Evolutionary conservation across 2,113 vertebrate species (phyloP), one percentile per base, ranked within the genome.

Genomic region (Cyanistes caeruleus): DNA sequence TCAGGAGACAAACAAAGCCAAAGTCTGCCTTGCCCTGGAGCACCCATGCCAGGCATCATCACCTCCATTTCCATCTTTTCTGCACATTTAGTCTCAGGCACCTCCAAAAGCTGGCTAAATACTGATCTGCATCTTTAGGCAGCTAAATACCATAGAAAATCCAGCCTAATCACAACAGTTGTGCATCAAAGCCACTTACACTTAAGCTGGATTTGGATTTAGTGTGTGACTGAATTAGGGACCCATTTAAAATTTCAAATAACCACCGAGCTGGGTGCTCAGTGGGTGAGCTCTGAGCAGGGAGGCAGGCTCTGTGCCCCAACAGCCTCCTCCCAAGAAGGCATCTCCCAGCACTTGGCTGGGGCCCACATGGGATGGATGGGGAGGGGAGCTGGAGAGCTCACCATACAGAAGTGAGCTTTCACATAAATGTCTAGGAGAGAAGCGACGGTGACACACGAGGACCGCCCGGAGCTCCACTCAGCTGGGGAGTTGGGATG

Each of bases 391-490:
- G 44, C 30, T 73, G 46, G 11, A 77, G 18, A 28, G 4, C 6
- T 52, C 27, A 35, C 28, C 2, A 0, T 16, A 13, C 30, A 70
- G 55, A 56, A 68, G 24, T 5, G 24, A 77, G 27, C 35, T 75
- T 49, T 72, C 39, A 85, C n/a, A 23, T 3, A 13, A 49, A 68
- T 9, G 16, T 44, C 65, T 11, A 4, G 15, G 14, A 75, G 16
- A 52, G 27, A 19, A 18, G 35, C 1, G 1, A 31, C 2, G 5
- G 30, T 23, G 44, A 49, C 33, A 69, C 17, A 15, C 1, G 23
- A 39, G 28, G 25, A 43, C 14, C 0, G 1, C 13, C 13, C 0
- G 0, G 39, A 1, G 0, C 37, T 52, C 17, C 9, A 24, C n/a
- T 31, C 58, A 67, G 11, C 9, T 80, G 44, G 6, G 11, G 8